Evolutionary conservation across 1,140 invertebrate species (phyloP).

Genomic region (Drosophila ercepeae): DNA sequence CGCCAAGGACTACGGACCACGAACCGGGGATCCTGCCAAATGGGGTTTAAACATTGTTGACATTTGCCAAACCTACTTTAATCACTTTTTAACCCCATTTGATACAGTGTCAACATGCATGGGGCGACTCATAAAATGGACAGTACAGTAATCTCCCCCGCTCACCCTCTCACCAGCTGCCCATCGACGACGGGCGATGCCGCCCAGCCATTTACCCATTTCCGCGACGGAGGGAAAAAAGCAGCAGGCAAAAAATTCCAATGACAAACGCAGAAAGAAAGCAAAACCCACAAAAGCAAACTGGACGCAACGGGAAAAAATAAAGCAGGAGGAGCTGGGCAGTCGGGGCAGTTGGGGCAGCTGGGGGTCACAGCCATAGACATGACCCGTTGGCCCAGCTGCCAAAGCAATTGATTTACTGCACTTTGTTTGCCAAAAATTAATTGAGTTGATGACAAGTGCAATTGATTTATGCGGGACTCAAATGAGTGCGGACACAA

Average conservation of each 20-base stretch:
- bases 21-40: constrained; percentile 54
- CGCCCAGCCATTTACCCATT: constrained; percentile 6
- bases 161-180: background rate
- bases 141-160: constrained; percentile 28
- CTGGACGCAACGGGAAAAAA: constrained; percentile 27
- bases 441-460: constrained; percentile 84
- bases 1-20: constrained; percentile 43
- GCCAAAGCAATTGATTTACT: constrained; percentile 84
- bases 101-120: constrained; percentile 82
- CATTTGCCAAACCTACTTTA: constrained; percentile 83
- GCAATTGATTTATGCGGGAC: constrained; percentile 84
- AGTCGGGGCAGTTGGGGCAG: background rate
- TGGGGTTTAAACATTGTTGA: constrained; percentile 79
- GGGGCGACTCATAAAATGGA: constrained; percentile 76
- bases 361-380: constrained; percentile 34
- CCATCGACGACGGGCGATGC: background rate
- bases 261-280: constrained; percentile 76
- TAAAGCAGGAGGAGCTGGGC: background rate
- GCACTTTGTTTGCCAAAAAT: constrained; percentile 84
- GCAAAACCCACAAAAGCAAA: constrained; percentile 38
- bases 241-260: constrained; percentile 65
- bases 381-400: constrained; percentile 70
- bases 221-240: constrained; percentile 33
- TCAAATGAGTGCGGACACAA: constrained; percentile 81
- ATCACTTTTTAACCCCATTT: constrained; percentile 84